Conservation (phyloP, 2,888 invertebrate genomes). For the Drosophila monieri region DNA sequence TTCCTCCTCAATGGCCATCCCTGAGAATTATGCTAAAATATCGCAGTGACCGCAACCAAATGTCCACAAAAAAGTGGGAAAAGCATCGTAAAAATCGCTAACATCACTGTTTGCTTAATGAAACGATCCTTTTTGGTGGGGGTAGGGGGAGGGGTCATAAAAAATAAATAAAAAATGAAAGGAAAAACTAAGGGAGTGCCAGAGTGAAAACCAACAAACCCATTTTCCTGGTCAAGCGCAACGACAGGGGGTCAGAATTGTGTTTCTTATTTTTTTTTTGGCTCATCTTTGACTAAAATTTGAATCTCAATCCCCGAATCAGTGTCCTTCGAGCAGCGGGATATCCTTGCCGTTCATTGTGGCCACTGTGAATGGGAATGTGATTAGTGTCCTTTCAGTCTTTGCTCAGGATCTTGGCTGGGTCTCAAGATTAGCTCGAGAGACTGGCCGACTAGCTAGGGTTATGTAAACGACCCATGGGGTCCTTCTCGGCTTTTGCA, state of each 20-base stretch:
- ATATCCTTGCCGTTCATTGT: slow-evolving; percentile 7
- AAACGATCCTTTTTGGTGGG: slow-evolving; percentile 23
- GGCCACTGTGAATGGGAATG: slow-evolving; percentile 33
- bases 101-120: slow-evolving; percentile 47
- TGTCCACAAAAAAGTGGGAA: slow-evolving; percentile 60
- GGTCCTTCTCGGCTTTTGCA: slow-evolving; percentile 12
- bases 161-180: slow-evolving; percentile 37
- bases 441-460: slow-evolving; percentile 6
- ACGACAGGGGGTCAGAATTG: slow-evolving; percentile 68
- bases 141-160: slow-evolving; percentile 75
- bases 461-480: slow-evolving; percentile 32
- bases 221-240: slow-evolving; percentile 75
- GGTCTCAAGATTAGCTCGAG: not conserved
- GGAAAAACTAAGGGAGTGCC: not conserved
- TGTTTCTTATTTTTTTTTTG: slow-evolving; percentile 27
- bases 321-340: slow-evolving; percentile 35
- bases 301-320: slow-evolving; percentile 12
- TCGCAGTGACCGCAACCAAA: slow-evolving; percentile 63
- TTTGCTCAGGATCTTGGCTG: not conserved
- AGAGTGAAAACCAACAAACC: slow-evolving; percentile 66
- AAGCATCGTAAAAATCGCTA: slow-evolving; percentile 61
- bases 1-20: slow-evolving; percentile 65
- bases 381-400: slow-evolving; percentile 32
- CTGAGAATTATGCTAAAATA: slow-evolving; percentile 52
- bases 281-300: slow-evolving; percentile 27